phyloP scores from a whole-genome alignment of 2,113 vertebrate species.

The Neofelis nebulosa region DNA sequence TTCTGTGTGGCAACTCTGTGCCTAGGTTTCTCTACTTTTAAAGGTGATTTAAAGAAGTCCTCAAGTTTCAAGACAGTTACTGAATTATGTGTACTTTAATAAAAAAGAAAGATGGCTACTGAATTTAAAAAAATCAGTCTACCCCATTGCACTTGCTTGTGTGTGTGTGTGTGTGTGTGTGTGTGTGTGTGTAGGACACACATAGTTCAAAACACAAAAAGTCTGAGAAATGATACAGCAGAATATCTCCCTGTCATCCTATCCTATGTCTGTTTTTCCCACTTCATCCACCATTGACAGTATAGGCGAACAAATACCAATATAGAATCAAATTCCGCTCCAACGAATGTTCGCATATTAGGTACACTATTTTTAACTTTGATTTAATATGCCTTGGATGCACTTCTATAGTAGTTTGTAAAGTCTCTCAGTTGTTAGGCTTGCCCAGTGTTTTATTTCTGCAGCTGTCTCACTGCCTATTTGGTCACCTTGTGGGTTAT shows the following conservation, averaged over 20 bases:
- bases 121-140: neutral
- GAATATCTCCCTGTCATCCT: neutral
- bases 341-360: neutral
- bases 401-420: neutral
- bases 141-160: neutral
- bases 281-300: accelerated
- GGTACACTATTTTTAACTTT: neutral
- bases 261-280: neutral
- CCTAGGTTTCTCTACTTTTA: neutral
- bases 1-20: neutral
- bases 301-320: neutral
- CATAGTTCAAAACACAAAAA: neutral
- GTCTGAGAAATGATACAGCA: neutral
- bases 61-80: neutral
- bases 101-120: neutral
- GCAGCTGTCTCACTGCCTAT: neutral
- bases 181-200: neutral
- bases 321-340: neutral
- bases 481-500: neutral
- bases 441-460: neutral
- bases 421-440: neutral
- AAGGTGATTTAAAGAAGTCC: neutral
- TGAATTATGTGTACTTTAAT: neutral
- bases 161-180: neutral
- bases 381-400: neutral